Evolutionary conservation across 2,888 invertebrate species (phyloP), one percentile per base, ranked within the genome.

Genomic region (Cheilosia soror): DNA sequence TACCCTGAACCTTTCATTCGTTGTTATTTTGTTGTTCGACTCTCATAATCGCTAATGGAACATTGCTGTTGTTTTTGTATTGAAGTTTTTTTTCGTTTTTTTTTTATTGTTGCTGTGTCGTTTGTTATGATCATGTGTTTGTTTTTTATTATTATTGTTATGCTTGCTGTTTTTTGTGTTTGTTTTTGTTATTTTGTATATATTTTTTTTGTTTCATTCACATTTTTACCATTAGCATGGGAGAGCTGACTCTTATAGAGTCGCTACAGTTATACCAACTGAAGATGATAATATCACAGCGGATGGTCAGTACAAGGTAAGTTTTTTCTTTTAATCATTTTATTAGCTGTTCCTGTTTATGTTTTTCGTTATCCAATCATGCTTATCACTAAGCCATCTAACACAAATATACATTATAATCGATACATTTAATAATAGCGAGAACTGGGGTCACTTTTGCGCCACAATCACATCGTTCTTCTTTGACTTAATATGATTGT

Each of bases 251-350:
- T 98, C 98, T 93, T 99, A 99, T 95, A 96, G 98, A 93, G 97
- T 97, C 94, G 98, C 98, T 90, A 98, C 98, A 92, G 96, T 98
- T 93, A 96, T 97, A 90, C 94, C 96, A 93, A 94, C 96, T 93
- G 96, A 96, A 94, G 97, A 97, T 93, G 98, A 98, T 95, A 97
- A 97, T 96, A 96, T 96, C 94, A 97, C 97, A 89, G 97, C 97
- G 90, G 97, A 97, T 94, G 98, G 98, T 93, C 96, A 96, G 94
- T 95, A 95, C 93, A 97, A 97, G 97, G 97, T 97, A 92, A 90
- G 78, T 69, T 60, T 44, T 83, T 11, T 44, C 20, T 15, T 20
- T 1, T 40, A 5, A 11, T 40, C 20, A 1, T 44, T 33, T 68
- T 29, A 51, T 62, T 83, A 47, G 11, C 11, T 37, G 37, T 37